Conservation (phyloP, 2,888 invertebrate species). For the Oscheius sp. region DNA sequence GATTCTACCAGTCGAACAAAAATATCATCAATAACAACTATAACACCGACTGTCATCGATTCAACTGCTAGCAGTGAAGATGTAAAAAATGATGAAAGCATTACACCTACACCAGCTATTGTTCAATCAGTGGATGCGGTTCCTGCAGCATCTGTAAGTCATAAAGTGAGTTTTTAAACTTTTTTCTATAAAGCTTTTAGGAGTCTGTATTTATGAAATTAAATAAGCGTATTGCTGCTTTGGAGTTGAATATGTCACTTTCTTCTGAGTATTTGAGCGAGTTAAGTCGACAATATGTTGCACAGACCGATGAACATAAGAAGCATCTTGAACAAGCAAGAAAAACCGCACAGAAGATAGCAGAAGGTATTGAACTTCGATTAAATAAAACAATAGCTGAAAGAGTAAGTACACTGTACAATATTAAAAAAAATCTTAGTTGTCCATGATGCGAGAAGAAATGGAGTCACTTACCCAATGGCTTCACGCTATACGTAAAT, state of each 20-base stretch:
- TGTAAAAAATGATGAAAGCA: neutral
- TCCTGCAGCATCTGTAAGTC: constrained; percentile 71
- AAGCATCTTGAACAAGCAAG: constrained; percentile 32
- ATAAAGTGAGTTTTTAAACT: constrained; percentile 75
- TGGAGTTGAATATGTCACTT: constrained; percentile 95
- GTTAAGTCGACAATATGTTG: constrained; percentile 77
- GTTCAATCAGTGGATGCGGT: constrained; percentile 7
- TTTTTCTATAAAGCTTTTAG: constrained; percentile 8
- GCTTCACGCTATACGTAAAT: constrained; percentile 15
- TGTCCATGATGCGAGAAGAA: constrained; percentile 19
- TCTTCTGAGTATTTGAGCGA: constrained; percentile 96
- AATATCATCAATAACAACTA: neutral
- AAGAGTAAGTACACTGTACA: neutral
- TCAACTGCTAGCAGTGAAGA: neutral
- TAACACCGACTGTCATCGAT: neutral
- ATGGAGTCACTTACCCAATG: constrained; percentile 26
- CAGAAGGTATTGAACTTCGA: constrained; percentile 21
- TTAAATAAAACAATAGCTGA: constrained; percentile 24
- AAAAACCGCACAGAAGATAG: constrained; percentile 25
- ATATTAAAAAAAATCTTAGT: neutral
- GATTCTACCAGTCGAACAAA: neutral
- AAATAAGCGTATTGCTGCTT: constrained; percentile 84
- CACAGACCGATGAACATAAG: constrained; percentile 32
- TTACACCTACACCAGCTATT: neutral
- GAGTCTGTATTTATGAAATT: constrained; percentile 85